Conservation (phyloP, 2,888 invertebrate species). For the Acheta domesticus region DNA sequence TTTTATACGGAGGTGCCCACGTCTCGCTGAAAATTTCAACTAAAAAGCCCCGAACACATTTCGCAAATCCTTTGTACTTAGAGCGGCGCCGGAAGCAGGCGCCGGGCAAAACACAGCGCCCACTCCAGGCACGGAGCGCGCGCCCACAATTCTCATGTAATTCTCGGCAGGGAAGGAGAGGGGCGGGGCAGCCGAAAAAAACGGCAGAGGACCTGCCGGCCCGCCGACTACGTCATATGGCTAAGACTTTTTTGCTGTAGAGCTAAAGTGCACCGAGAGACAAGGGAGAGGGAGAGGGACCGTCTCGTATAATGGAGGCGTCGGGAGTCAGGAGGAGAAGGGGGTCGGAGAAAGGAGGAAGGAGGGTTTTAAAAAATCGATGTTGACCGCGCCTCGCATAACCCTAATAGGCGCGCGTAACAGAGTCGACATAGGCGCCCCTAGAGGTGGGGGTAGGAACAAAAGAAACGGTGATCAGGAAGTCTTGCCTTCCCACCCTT, state of each 20-base stretch:
- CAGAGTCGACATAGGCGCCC: neutral
- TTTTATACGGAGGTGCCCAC: neutral
- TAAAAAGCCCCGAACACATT: constrained; percentile 18
- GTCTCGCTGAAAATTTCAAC: constrained; percentile 10
- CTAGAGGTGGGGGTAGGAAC: neutral
- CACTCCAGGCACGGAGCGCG: neutral
- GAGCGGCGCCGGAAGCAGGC: neutral
- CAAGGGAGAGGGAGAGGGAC: neutral
- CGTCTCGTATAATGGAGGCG: neutral
- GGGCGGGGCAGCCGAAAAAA: neutral
- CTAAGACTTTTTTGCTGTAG: constrained; percentile 10
- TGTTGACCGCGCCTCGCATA: neutral
- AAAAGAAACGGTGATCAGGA: neutral
- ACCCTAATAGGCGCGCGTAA: constrained; percentile 1
- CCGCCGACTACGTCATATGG: constrained; percentile 18
- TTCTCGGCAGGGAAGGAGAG: neutral
- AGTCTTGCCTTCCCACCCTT: neutral
- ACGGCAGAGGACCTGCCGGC: neutral
- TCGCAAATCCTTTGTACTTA: constrained; percentile 18
- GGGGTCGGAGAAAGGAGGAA: neutral
- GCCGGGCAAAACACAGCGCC: constrained; percentile 1
- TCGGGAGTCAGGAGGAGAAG: too few relatives aligned
- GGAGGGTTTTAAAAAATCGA: constrained; percentile 3
- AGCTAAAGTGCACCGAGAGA: neutral
- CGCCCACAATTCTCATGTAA: constrained; percentile 11